Percentiles rank a stretch among this genome's conserved stretches.
These are phyloP conservation scores for Pentamera pediparva DNA, from an alignment of 53 echinoderm and acorn worm species.

Conservation along the genomic window DNA sequence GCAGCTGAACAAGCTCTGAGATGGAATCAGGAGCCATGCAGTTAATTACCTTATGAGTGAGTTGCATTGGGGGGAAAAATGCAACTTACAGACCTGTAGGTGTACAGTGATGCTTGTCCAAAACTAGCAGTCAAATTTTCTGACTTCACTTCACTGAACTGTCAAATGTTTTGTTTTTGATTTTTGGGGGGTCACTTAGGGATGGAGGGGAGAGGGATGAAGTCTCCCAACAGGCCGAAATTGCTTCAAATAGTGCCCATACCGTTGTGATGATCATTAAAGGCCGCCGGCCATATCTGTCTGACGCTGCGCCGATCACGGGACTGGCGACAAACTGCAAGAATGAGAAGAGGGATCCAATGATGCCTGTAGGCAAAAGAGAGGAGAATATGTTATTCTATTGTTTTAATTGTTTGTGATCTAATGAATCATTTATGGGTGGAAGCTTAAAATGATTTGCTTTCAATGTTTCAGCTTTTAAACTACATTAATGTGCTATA, in stretches of 20 bases:
- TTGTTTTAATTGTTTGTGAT: neutral
- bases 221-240: neutral
- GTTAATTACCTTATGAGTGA: no score
- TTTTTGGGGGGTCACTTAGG: neutral
- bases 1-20: no score
- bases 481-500: no score
- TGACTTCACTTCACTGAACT: neutral
- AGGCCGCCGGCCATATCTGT: conserved; percentile 81
- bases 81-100: no score
- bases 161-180: no score
- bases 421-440: neutral
- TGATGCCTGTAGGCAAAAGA: conserved; percentile 49
- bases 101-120: neutral
- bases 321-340: conserved; percentile 93
- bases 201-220: neutral
- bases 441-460: neutral
- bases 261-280: conserved; percentile 92
- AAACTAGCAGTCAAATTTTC: neutral
- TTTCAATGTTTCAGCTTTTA: no score
- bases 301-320: conserved; percentile 89
- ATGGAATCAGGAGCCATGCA: no score
- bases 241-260: neutral
- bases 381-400: neutral
- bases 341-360: conserved; percentile 88
- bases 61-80: no score